Evolutionary conservation across 1,140 invertebrate genomes (phyloP), one percentile per base, ranked within the genome.

Genomic region (Vollenhovia emeryi): DNA sequence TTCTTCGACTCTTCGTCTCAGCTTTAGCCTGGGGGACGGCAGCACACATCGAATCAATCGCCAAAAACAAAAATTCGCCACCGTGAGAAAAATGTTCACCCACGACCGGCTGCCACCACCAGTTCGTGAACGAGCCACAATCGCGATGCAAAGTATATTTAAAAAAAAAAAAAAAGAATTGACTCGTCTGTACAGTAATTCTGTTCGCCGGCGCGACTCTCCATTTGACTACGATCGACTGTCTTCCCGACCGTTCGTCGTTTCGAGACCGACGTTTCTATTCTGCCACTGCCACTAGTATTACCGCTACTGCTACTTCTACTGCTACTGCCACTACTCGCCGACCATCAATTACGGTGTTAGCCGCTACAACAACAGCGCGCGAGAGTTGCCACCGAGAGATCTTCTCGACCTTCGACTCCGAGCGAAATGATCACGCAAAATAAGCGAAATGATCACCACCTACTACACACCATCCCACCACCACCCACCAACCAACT

Each of bases 391-490:
- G 66, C 50, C 78, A 40, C 78, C 33, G 78, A 82, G 40, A 75
- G 55, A 75, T 84, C 82, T 84, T 66, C 71, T 84, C 71, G 68
- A 74, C 66, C 24, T 60, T 55, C 78, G 78, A 82, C 62, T 60
- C 21, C 40, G 78, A 71, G 48, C 66, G 43, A n/a, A 80, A 62
- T 60, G 59, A 62, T 64, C 60, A 68, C 27, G 75, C 73, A 75
- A 75, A 79, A 79, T 94, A 95, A 93, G 92, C 91, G 94, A 94
- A 93, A 90, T 93, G 92, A 94, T 95, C 93, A 94, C 92, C 92
- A 94, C 94, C 92, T 95, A 94, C 93, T 95, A 94, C 93, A 94
- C 93, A 94, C 93, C 94, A 94, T 94, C 93, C 94, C 92, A 94
- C 92, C 92, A 93, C 92, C 93, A 93, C 92, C 91, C 90, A 93